phyloP scores from a whole-genome alignment of 2,797 vertebrate genomes.

The Mionectes olivaceus region DNA sequence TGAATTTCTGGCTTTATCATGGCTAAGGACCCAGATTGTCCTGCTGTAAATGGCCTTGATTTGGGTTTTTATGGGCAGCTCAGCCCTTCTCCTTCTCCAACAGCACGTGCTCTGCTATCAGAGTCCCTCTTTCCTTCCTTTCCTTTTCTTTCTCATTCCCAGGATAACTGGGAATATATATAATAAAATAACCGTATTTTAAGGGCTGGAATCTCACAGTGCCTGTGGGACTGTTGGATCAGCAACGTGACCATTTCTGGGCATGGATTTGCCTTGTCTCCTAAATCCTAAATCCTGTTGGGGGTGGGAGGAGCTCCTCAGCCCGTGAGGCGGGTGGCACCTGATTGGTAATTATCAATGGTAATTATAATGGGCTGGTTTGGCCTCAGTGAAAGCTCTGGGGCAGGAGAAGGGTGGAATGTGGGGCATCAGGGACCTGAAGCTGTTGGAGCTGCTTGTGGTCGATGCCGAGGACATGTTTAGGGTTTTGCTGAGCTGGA shows the following conservation, averaged over 20 bases:
- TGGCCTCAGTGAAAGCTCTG: not conserved
- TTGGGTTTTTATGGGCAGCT: not conserved
- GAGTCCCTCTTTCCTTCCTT: not conserved
- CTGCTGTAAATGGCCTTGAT: not conserved
- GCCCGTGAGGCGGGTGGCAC: not conserved
- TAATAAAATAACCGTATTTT: no score
- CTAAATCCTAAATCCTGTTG: not conserved
- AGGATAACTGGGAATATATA: no score
- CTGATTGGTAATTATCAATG: no score
- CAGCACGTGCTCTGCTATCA: rapidly evolving
- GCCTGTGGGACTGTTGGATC: rapidly evolving
- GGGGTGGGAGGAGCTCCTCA: not conserved
- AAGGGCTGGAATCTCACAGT: not conserved
- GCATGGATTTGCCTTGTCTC: not conserved
- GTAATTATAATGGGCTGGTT: not conserved
- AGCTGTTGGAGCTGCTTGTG: not conserved
- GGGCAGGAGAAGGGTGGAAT: not conserved
- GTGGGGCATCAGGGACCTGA: not conserved
- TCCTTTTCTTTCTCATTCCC: not conserved
- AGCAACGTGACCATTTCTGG: no score
- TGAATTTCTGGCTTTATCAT: not conserved
- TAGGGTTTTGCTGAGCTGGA: not conserved
- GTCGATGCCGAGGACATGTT: rapidly evolving
- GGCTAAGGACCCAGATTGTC: not conserved
- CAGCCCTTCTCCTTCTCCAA: not conserved